Conservation (phyloP, 2,113 vertebrate genomes). For the Hippocampus mohnikei region DNA sequence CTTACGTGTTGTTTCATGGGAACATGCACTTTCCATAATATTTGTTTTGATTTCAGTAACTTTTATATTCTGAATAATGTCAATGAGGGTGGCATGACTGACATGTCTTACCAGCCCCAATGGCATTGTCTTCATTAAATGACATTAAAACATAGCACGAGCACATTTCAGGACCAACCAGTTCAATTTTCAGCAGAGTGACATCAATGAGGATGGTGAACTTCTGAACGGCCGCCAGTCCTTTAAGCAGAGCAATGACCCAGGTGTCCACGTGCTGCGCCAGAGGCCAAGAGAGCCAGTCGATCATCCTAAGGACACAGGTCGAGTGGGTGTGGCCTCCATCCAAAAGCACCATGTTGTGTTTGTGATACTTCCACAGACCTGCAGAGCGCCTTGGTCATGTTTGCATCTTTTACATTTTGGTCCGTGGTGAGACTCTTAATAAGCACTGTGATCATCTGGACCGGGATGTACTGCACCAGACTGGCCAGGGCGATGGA, state of each 20-base stretch:
- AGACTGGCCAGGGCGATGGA: conserved; percentile 94
- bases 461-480: conserved; percentile 95
- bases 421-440: conserved; percentile 97
- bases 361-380: background rate
- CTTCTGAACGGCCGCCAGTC: conserved; percentile 95
- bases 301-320: conserved; percentile 87
- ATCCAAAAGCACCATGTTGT: background rate
- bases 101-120: background rate
- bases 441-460: conserved; percentile 98
- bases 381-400: conserved; percentile 98
- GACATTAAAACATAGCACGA: background rate
- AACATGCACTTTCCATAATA: background rate
- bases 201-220: conserved; percentile 99
- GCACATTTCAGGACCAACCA: conserved; percentile 72
- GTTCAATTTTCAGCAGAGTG: conserved; percentile 93
- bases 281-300: conserved; percentile 97
- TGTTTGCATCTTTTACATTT: conserved; percentile 93
- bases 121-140: background rate
- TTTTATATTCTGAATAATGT: background rate
- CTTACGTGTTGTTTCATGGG: no score
- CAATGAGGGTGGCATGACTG: background rate
- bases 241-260: conserved; percentile 93
- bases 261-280: conserved; percentile 95
- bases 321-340: background rate
- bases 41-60: background rate